Conservation (phyloP, 2,888 invertebrate species). For the Idaea biselata region DNA sequence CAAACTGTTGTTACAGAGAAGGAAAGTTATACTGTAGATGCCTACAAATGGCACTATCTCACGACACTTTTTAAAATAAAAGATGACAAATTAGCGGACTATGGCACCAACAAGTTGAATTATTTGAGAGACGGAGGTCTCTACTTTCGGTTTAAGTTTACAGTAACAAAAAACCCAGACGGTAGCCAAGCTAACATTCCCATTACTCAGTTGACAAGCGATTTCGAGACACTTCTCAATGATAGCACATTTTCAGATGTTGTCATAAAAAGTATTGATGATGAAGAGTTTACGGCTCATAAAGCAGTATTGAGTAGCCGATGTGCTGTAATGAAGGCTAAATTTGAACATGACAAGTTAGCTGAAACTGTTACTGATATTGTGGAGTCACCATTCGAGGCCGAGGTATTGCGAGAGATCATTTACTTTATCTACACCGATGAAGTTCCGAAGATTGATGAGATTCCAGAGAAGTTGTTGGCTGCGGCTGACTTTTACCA, state of each 20-base stretch:
- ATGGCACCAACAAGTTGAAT: conserved; percentile 57
- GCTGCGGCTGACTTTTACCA: conserved; percentile 43
- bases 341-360: conserved; percentile 68
- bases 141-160: conserved; percentile 65
- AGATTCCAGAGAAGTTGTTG: conserved; percentile 67
- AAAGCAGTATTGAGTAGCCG: conserved; percentile 68
- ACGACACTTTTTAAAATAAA: conserved; percentile 60
- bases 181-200: conserved; percentile 53
- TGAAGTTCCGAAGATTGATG: conserved; percentile 66
- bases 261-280: conserved; percentile 64
- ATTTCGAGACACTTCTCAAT: conserved; percentile 64
- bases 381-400: conserved; percentile 63
- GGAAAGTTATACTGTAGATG: conserved; percentile 66
- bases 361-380: conserved; percentile 63
- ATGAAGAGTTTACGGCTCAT: conserved; percentile 62
- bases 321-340: conserved; percentile 68
- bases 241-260: conserved; percentile 69
- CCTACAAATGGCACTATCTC: conserved; percentile 72
- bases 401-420: conserved; percentile 37
- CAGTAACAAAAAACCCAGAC: conserved; percentile 67
- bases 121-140: conserved; percentile 65
- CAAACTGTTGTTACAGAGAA: conserved; percentile 61
- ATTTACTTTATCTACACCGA: conserved; percentile 53
- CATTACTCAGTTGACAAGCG: conserved; percentile 60
- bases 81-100: conserved; percentile 49